These are phyloP conservation scores for Holotrichia oblita DNA, from an alignment of 1,140 invertebrate genomes.

Conservation along the genomic window DNA sequence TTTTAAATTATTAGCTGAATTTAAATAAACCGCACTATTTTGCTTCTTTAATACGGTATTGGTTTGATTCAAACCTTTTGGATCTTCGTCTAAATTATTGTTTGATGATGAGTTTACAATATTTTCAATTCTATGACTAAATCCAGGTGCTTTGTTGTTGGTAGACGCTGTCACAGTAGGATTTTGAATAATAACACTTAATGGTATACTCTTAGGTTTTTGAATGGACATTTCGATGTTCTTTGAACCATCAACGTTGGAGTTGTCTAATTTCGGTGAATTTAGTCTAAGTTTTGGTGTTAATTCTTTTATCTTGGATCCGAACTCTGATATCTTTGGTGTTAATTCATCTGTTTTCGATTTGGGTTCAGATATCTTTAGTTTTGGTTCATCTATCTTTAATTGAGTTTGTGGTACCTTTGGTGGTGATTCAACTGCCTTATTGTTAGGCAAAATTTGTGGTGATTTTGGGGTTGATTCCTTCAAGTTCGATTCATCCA, in stretches of 20 bases:
- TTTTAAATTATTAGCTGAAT: not conserved
- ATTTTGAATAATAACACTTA: slow-evolving; percentile 11
- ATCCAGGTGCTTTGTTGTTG: not conserved
- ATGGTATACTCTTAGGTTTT: not conserved
- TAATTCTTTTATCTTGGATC: not conserved
- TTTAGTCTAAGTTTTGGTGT: not conserved
- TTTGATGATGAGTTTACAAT: not conserved
- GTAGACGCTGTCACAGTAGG: not conserved
- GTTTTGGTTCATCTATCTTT: not conserved
- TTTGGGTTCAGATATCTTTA: not conserved
- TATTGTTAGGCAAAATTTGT: too few species aligned
- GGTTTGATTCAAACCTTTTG: not conserved
- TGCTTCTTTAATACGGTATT: not conserved
- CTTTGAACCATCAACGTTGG: not conserved
- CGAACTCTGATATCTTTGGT: not conserved
- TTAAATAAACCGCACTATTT: not conserved
- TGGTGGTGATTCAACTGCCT: too few species aligned
- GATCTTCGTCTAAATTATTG: not conserved
- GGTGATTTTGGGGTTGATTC: not conserved
- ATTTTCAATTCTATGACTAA: slow-evolving; percentile 11
- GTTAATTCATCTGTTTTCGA: not conserved
- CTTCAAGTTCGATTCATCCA: not conserved
- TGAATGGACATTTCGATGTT: not conserved
- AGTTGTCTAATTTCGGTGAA: not conserved
- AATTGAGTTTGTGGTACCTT: not conserved